Base-by-base conservation (phyloP, 2,888 invertebrate species). In the Drosophila austrosaltans region DNA sequence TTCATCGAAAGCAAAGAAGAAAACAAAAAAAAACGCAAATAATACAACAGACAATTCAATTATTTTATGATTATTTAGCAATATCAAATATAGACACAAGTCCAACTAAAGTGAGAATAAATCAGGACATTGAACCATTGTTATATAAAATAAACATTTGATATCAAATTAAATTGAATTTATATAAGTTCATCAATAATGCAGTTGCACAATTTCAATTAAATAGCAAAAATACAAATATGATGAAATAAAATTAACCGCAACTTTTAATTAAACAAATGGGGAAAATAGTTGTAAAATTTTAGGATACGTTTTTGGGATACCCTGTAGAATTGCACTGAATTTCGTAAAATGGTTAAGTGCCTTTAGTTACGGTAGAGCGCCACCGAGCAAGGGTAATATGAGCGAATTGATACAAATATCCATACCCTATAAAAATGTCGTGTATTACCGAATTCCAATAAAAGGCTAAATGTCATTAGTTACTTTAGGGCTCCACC, bases 81-180 rank as follows among this genome's bases (percentile, higher is more conserved):
- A 25, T 16, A 25, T 20, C 36, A 39, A 54, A 56, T 32, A 25
- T 22, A 10, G 1, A 12, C 28, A 6, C 32, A 62, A 20, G 54
- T 66, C 60, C 30, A 30, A 36, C 60, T 59, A 57, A 60, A 44
- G 20, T 42, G 20, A 25, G 20, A 39, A 53, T 53, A 32, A 48
- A 48, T 48, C 48, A 48, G 48, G 10, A 25, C 25, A 48, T 20
- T 48, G 48, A 48, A 48, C 48, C 4, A 48, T 3, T 4, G 16
- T 12, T 7, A 25, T 48, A 48, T 10, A 25, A 48, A 25, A 48
- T 25, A 48, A 5, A 25, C 7, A 48, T 48, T 3, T 8, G 44
- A 22, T 6, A 44, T 44, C 20, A 20, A 48, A 48, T 3, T 48
- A 22, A 22, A 48, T 7, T 48, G 10, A 12, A 48, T 12, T 12